Percentiles rank a stretch among this genome's conserved stretches.
phyloP scores from a whole-genome alignment of 2,113 vertebrate genomes.

The Petroica traversi region DNA sequence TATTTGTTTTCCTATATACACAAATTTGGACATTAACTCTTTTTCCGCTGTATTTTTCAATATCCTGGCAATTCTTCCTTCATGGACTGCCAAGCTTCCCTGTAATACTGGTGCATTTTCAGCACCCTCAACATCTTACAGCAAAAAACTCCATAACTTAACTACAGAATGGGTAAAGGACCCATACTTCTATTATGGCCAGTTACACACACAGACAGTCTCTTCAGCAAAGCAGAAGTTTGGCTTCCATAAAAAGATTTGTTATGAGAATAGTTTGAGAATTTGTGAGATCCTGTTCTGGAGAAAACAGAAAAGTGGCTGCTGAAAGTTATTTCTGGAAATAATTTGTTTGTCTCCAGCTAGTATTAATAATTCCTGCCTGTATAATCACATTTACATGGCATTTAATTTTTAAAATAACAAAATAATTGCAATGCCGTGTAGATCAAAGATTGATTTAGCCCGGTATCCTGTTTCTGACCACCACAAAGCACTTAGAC shows the following conservation, averaged over 20 bases:
- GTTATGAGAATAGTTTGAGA: not conserved
- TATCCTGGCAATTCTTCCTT: not conserved
- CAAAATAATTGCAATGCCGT: not conserved
- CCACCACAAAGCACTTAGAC: not conserved
- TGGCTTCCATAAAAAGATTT: not conserved
- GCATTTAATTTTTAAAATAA: not conserved
- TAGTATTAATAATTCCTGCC: not conserved
- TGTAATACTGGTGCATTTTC: not conserved
- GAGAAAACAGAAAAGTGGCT: not conserved
- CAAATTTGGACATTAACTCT: not conserved
- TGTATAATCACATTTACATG: not conserved
- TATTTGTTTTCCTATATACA: not conserved
- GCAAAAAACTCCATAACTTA: not conserved
- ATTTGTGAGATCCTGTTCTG: not conserved
- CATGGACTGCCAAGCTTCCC: not conserved
- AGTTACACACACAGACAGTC: not conserved
- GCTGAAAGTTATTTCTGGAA: not conserved
- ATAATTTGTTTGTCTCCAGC: not conserved
- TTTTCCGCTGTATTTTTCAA: not conserved
- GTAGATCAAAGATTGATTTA: not conserved
- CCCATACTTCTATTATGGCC: no score
- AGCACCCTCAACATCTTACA: not conserved
- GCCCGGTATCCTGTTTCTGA: not conserved
- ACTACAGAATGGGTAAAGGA: not conserved
- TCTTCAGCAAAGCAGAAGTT: not conserved